These are phyloP conservation scores for Linepithema humile DNA, from an alignment of 1,140 invertebrate species.

Conservation along the genomic window DNA sequence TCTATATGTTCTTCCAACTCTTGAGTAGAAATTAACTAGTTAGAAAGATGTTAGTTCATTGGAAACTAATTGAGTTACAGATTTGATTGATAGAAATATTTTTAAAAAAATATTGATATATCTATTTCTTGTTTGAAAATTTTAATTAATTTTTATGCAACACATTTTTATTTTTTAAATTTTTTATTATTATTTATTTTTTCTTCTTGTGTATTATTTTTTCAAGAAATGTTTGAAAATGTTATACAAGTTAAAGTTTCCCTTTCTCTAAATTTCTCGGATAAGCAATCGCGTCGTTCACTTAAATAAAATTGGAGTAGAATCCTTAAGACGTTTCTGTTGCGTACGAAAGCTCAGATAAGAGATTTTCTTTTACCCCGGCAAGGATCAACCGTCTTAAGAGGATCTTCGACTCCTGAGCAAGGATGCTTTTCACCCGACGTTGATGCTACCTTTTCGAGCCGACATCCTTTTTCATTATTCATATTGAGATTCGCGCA, in stretches of 20 bases:
- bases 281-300: neutral
- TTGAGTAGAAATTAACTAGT: too few relatives aligned
- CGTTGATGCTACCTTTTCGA: constrained; percentile 51
- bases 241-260: neutral
- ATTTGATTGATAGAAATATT: too few relatives aligned
- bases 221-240: too few relatives aligned
- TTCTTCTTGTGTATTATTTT: too few relatives aligned
- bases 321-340: constrained; percentile 9
- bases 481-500: constrained; percentile 49
- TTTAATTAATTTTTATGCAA: neutral
- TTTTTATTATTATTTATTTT: too few relatives aligned
- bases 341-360: neutral
- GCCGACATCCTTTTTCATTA: constrained; percentile 60
- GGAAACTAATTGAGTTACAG: too few relatives aligned
- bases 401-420: neutral
- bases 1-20: too few relatives aligned
- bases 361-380: neutral
- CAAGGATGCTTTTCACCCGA: constrained; percentile 38
- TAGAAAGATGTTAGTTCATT: too few relatives aligned
- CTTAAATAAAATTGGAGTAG: neutral
- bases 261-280: neutral
- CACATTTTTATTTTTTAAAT: neutral
- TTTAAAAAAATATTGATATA: too few relatives aligned
- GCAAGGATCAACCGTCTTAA: constrained; percentile 4
- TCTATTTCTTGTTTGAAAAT: neutral